Conservation (phyloP, 2,797 vertebrate genomes). For the Megaceryle alcyon region DNA sequence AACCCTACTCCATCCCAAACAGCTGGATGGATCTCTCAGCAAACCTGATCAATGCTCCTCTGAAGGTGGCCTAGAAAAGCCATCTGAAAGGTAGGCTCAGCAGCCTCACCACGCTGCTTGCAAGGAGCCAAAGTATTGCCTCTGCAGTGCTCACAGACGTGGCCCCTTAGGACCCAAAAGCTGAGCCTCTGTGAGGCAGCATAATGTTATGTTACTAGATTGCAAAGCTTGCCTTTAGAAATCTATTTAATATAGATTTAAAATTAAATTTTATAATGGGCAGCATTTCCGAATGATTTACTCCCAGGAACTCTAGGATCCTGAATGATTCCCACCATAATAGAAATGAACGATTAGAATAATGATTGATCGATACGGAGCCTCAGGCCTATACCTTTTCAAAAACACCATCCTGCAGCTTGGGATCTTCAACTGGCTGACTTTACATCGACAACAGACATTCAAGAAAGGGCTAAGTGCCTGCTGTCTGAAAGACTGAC, state of each 20-base stretch:
- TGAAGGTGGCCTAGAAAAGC: background rate
- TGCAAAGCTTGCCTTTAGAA: conserved; percentile 64
- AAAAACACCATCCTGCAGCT: background rate
- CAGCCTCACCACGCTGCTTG: accelerated
- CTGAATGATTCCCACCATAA: conserved; percentile 64
- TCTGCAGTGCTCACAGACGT: background rate
- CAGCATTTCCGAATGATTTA: conserved; percentile 72
- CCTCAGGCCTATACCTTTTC: background rate
- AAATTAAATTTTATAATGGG: conserved; percentile 72
- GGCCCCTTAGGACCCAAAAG: conserved; percentile 26
- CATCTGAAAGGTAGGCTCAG: background rate
- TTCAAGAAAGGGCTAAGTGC: background rate
- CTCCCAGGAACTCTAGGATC: conserved; percentile 69
- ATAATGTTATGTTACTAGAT: conserved; percentile 59
- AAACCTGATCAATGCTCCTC: background rate
- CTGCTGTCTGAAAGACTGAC: conserved; percentile 1
- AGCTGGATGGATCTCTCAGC: background rate
- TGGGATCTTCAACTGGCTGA: background rate
- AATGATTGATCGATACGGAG: conserved; percentile 55
- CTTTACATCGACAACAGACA: background rate
- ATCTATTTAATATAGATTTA: conserved; percentile 74
- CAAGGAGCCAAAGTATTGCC: background rate
- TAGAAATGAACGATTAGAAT: conserved; percentile 72
- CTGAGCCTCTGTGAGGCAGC: conserved; percentile 44
- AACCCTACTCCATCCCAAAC: background rate